phyloP scores from a whole-genome alignment of 2,113 vertebrate species.

The Gorsachius goisagi region DNA sequence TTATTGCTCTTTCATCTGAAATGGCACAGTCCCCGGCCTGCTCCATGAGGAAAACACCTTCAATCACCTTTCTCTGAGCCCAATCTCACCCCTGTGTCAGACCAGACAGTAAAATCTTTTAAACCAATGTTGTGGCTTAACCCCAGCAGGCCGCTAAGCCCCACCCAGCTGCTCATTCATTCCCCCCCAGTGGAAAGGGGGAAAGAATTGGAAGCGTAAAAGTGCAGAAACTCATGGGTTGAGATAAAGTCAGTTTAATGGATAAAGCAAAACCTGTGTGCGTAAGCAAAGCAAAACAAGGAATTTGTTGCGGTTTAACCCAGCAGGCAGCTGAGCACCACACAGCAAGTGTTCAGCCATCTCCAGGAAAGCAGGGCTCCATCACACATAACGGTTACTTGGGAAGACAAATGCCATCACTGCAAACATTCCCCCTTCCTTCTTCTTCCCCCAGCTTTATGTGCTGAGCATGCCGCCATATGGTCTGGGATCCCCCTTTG shows the following conservation, averaged over 20 bases:
- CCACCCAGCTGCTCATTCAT: neutral
- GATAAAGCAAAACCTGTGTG: neutral
- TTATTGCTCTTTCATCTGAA: neutral
- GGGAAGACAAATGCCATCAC: neutral
- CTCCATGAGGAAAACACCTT: neutral
- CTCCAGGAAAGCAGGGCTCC: neutral
- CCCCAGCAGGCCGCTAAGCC: neutral
- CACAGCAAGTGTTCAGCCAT: neutral
- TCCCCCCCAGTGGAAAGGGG: neutral
- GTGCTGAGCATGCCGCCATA: neutral
- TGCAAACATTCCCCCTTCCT: neutral
- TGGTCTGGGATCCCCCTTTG: neutral
- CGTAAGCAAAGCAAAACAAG: neutral
- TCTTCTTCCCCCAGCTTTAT: neutral
- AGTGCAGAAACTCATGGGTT: neutral
- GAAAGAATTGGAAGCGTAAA: neutral
- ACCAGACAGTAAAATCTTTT: neutral
- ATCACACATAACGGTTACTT: neutral
- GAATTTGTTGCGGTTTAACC: neutral
- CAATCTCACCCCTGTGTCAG: neutral
- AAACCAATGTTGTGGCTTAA: neutral
- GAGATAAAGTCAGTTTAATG: neutral
- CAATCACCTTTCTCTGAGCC: neutral
- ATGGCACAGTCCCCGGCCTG: neutral
- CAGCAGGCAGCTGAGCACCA: too few species aligned